Conservation (phyloP, 2,888 invertebrate genomes). For the Diaprepes abbreviatus region DNA sequence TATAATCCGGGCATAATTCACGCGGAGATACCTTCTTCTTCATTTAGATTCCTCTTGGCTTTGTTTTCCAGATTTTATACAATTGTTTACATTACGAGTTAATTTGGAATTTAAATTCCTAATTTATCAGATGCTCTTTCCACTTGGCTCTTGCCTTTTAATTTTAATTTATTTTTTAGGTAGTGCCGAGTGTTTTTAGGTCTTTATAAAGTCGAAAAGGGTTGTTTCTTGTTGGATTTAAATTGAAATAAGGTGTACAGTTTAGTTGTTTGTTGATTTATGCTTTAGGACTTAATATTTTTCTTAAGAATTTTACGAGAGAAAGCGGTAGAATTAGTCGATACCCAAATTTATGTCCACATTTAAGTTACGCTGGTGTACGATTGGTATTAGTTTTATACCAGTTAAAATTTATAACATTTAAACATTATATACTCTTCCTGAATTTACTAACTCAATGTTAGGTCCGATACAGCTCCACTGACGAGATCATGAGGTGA, state of each 20-base stretch:
- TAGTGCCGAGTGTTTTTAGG: constrained; percentile 5
- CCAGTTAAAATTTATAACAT: no score
- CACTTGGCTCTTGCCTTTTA: constrained; percentile 14
- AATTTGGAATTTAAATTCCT: constrained; percentile 68
- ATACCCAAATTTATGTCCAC: no score
- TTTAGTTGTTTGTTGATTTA: no score
- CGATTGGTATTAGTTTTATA: no score
- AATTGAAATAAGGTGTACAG: neutral
- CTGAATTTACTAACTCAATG: no score
- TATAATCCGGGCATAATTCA: constrained; percentile 66
- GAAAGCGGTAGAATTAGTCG: no score
- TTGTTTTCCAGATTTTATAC: constrained; percentile 67
- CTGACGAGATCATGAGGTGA: no score
- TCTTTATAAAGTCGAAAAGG: neutral
- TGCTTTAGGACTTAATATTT: no score
- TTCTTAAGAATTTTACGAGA: no score
- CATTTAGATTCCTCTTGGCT: constrained; percentile 64
- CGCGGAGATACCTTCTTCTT: constrained; percentile 61
- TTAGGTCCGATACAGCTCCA: no score
- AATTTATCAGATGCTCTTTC: constrained; percentile 61
- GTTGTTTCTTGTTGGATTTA: neutral
- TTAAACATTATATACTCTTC: no score
- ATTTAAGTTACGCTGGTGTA: no score
- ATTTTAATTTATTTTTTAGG: constrained; percentile 33
- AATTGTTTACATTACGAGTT: constrained; percentile 69